Conservation (phyloP, 2,888 invertebrate species). For the Podotricha telesiphe region DNA sequence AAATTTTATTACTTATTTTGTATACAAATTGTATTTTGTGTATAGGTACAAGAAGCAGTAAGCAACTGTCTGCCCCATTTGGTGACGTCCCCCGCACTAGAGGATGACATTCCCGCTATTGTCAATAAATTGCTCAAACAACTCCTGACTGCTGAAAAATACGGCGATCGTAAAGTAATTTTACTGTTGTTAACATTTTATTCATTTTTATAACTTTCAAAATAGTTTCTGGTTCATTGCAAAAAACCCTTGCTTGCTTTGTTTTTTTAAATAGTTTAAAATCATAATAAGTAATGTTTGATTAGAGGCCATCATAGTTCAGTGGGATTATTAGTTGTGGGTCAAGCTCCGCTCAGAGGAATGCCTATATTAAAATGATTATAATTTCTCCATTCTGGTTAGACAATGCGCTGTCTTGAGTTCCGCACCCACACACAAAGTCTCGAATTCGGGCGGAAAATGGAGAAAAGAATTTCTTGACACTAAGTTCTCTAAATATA, state of each 20-base stretch:
- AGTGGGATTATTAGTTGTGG: too few species aligned
- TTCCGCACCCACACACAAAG: background rate
- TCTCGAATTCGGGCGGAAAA: too few species aligned
- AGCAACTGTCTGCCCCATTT: conserved; percentile 97
- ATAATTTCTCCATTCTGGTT: background rate
- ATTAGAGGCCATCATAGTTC: too few species aligned
- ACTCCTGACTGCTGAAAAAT: conserved; percentile 94
- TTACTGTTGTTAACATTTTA: conserved; percentile 45
- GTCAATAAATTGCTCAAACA: conserved; percentile 94
- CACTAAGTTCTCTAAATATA: too few species aligned
- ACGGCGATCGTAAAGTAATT: conserved; percentile 89
- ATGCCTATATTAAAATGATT: background rate
- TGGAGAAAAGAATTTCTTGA: too few species aligned
- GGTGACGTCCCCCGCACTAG: conserved; percentile 91
- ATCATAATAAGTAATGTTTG: too few species aligned
- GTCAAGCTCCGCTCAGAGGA: background rate
- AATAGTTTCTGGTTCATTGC: too few species aligned
- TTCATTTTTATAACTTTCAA: too few species aligned
- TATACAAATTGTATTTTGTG: background rate
- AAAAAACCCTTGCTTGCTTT: too few species aligned
- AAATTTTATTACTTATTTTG: too few species aligned
- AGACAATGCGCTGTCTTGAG: background rate
- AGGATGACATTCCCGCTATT: conserved; percentile 94
- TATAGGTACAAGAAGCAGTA: conserved; percentile 96
- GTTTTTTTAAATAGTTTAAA: too few species aligned